Evolutionary conservation across 2,113 vertebrate genomes (phyloP).

Genomic region (Percopsis transmontana): DNA sequence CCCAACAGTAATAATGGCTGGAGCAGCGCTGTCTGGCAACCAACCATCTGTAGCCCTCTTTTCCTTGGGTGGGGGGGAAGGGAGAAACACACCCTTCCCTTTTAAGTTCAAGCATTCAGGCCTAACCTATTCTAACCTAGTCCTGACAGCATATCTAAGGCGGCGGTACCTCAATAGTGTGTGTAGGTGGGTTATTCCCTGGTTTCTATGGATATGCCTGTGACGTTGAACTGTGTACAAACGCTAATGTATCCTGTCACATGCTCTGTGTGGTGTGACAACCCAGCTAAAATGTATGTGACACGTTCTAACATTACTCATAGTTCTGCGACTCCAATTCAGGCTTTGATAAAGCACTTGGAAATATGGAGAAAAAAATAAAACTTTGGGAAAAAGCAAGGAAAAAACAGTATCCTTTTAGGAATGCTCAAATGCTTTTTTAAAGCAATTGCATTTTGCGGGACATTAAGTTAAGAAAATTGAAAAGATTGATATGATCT

Average conservation of each 20-base stretch:
- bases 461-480: too few relatives aligned
- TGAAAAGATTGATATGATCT: too few relatives aligned
- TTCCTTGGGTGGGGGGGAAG: too few relatives aligned
- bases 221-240: background rate
- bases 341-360: background rate
- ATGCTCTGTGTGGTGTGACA: constrained; percentile 12
- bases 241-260: background rate
- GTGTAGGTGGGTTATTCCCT: background rate
- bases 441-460: too few relatives aligned
- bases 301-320: constrained; percentile 32
- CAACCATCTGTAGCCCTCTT: constrained; percentile 14
- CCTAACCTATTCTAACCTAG: background rate
- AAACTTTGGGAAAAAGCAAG: background rate
- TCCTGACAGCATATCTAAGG: background rate
- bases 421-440: background rate
- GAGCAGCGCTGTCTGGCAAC: constrained; percentile 24
- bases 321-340: constrained; percentile 3
- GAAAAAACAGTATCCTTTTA: background rate
- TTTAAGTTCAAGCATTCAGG: constrained; percentile 2
- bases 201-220: background rate
- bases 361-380: too few relatives aligned
- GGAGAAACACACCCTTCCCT: background rate
- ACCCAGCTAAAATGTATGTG: background rate
- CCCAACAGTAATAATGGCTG: constrained; percentile 31
- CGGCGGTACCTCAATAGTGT: background rate